Conservation (phyloP, 2,113 vertebrate species). For the Eonycteris spelaea region DNA sequence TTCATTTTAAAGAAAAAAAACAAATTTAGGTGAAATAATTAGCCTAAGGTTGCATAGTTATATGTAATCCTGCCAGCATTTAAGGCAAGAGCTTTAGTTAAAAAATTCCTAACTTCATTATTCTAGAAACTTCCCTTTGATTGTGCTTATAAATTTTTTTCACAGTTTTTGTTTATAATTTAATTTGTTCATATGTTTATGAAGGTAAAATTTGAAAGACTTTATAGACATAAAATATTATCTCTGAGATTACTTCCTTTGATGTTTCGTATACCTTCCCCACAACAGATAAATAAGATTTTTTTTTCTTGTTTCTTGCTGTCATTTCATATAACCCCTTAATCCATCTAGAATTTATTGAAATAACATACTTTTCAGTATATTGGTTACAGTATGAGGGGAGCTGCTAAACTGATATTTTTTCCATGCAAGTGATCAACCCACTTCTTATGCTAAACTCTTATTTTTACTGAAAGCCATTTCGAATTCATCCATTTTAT, state of each 20-base stretch:
- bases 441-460: background rate
- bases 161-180: background rate
- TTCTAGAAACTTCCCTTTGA: background rate
- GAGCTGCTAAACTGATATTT: background rate
- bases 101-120: background rate
- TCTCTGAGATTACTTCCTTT: background rate
- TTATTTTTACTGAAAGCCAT: background rate
- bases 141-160: background rate
- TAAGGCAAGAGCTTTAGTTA: background rate
- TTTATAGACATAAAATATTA: background rate
- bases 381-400: background rate
- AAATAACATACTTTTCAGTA: background rate
- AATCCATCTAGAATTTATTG: background rate
- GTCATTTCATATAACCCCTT: background rate
- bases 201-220: background rate
- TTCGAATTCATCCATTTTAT: background rate
- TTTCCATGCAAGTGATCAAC: background rate
- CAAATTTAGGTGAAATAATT: background rate
- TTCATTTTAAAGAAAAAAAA: constrained; percentile 10
- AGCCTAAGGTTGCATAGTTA: background rate
- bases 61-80: background rate
- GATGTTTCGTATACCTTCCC: background rate
- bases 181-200: background rate
- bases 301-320: background rate
- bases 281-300: background rate